Conservation (phyloP, 2,888 invertebrate genomes). For the Brachypalpus laphriformis region DNA sequence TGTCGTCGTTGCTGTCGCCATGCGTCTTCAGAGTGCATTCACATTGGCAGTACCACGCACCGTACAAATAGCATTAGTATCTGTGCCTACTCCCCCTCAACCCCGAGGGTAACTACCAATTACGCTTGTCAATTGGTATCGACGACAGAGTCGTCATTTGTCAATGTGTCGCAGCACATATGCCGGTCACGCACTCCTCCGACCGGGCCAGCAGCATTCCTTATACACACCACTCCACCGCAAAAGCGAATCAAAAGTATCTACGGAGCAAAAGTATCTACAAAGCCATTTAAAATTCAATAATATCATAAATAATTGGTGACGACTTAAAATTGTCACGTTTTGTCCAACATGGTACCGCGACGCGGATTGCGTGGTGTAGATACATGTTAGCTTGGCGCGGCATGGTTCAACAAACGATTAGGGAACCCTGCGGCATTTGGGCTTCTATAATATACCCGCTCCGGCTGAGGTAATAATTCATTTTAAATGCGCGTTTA, state of each 20-base stretch:
- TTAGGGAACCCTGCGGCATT: constrained; percentile 68
- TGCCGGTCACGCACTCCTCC: constrained; percentile 67
- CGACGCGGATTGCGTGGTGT: constrained; percentile 5
- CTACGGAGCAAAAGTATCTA: constrained; percentile 29
- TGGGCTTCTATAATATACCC: constrained; percentile 20
- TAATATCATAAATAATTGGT: constrained; percentile 70
- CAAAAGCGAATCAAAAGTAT: not conserved
- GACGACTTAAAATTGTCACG: constrained; percentile 73
- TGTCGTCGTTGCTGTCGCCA: constrained; percentile 40
- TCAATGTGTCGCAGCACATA: constrained; percentile 52
- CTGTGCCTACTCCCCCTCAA: not conserved
- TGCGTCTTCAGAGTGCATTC: constrained; percentile 59
- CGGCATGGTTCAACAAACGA: constrained; percentile 68
- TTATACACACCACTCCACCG: not conserved
- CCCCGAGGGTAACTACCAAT: constrained; percentile 52
- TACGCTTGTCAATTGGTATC: constrained; percentile 69
- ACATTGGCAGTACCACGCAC: constrained; percentile 29
- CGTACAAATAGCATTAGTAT: too few species aligned
- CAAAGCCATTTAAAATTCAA: constrained; percentile 54
- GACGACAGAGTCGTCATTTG: constrained; percentile 72
- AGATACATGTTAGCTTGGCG: constrained; percentile 19
- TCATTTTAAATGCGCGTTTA: constrained; percentile 71
- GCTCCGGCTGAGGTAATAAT: constrained; percentile 51
- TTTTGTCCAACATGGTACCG: constrained; percentile 58
- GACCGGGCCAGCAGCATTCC: constrained; percentile 29